Evolutionary conservation across 2,113 vertebrate genomes (phyloP), one percentile per base, ranked within the genome.

Genomic region (Eudyptes chrysolophus): DNA sequence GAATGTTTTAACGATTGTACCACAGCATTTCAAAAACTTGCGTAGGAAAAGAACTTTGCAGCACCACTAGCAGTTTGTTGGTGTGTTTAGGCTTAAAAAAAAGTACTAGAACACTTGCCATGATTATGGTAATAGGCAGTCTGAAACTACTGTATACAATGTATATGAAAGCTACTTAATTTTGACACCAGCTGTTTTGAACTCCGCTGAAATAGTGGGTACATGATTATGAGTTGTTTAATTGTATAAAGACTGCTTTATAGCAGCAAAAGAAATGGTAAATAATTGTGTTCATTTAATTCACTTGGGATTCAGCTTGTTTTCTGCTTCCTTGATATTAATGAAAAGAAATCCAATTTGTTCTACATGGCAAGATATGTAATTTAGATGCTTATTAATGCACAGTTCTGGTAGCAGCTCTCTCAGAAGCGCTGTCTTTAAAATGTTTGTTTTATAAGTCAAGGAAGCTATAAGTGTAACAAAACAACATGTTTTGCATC

Each of bases 261-360:
- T 42, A 95, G 87, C 30, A 87, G 69, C 48, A 72, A 93, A 96
- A 97, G 65, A 96, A 98, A 95, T 85, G 71, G 92, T 92, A 90
- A 97, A 96, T 97, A 97, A 97, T 97, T 93, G 87, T 64, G 77
- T 97, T 98, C 89, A 79, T 97, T 95, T 91, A 70, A 92, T 80
- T 97, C 97, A 84, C 90, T 95, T 81, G 93, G 76, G 97, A 96
- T 94, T 51, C 68, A 92, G 90, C 95, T 98, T 97, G 95, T 98
- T 98, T 98, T 98, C 97, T 98, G 97, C 97, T 98, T 98, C 96
- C 96, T 97, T 98, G 96, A 95, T 97, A 98, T 97, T 97, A 98
- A 97, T 97, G 98, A 97, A 98, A 98, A 98, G 97, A 97, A 98
- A 98, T 97, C 93, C 93, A 98, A 98, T 98, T 98, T 98, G 97